These are phyloP conservation scores for Oxystoma pomonae DNA, from an alignment of 2,888 invertebrate genomes.

Conservation along the genomic window DNA sequence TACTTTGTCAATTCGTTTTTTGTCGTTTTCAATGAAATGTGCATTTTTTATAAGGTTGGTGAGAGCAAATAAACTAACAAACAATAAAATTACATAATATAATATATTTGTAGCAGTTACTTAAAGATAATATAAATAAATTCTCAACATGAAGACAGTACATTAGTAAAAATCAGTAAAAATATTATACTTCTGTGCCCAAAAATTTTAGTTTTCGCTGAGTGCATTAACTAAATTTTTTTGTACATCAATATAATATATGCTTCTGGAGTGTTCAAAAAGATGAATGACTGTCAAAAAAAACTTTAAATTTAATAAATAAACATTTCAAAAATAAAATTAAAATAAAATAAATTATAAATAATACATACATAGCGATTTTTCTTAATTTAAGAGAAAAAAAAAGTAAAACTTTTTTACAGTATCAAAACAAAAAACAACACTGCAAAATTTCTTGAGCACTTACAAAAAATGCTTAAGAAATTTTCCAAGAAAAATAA, in stretches of 20 bases:
- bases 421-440: slow-evolving; percentile 2
- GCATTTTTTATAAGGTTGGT: no score
- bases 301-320: slow-evolving; percentile 1
- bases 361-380: slow-evolving; percentile 3
- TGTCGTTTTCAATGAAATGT: no score
- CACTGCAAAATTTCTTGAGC: neutral
- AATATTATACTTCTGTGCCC: neutral
- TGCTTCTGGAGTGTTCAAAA: neutral
- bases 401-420: neutral
- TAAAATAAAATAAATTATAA: neutral
- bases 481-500: neutral
- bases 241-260: neutral
- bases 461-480: neutral
- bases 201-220: no score
- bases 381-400: neutral
- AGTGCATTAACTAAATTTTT: neutral
- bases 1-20: no score
- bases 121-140: slow-evolving; percentile 12
- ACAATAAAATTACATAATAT: slow-evolving; percentile 4
- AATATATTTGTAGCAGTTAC: slow-evolving; percentile 8
- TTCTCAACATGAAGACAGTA: neutral
- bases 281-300: neutral
- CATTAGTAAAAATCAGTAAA: neutral
- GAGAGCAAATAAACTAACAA: no score
- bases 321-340: slow-evolving; percentile 3